Conservation (phyloP, 2,797 vertebrate species). For the Pipistrellus pygmaeus region DNA sequence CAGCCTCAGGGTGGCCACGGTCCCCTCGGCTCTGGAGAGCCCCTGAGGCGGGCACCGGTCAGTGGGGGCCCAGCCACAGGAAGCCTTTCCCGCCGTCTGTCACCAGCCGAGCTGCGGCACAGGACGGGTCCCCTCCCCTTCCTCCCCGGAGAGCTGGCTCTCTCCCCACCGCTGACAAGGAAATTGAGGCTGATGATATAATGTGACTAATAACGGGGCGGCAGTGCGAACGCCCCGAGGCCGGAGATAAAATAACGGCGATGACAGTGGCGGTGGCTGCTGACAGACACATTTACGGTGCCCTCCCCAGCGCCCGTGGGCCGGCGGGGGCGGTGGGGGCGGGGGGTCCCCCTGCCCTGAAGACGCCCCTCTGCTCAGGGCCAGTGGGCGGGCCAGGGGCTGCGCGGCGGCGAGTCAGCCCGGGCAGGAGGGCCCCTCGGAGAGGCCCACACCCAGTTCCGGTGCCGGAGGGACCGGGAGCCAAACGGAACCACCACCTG, state of each 20-base stretch:
- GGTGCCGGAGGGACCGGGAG: neutral
- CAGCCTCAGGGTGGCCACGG: neutral
- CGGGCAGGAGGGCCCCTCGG: neutral
- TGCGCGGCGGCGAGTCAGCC: rapidly evolving
- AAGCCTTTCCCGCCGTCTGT: neutral
- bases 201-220: slow-evolving; percentile 60
- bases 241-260: slow-evolving; percentile 40
- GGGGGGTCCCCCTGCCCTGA: neutral
- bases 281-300: slow-evolving; percentile 40
- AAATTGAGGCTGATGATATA: slow-evolving; percentile 54
- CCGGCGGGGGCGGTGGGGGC: neutral
- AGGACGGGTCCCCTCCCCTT: neutral
- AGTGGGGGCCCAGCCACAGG: neutral
- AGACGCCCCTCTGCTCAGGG: neutral
- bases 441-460: neutral
- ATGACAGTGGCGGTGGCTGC: slow-evolving; percentile 29
- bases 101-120: neutral
- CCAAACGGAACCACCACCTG: rapidly evolving
- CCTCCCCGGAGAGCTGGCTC: neutral
- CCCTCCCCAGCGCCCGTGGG: slow-evolving; percentile 20
- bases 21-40: neutral
- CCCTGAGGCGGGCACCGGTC: neutral
- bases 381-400: neutral
- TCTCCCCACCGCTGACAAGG: slow-evolving; percentile 56
- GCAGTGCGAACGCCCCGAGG: slow-evolving; percentile 55